These are phyloP conservation scores for Sphenopsis melanotis DNA, from an alignment of 2,797 vertebrate genomes.

Conservation along the genomic window DNA sequence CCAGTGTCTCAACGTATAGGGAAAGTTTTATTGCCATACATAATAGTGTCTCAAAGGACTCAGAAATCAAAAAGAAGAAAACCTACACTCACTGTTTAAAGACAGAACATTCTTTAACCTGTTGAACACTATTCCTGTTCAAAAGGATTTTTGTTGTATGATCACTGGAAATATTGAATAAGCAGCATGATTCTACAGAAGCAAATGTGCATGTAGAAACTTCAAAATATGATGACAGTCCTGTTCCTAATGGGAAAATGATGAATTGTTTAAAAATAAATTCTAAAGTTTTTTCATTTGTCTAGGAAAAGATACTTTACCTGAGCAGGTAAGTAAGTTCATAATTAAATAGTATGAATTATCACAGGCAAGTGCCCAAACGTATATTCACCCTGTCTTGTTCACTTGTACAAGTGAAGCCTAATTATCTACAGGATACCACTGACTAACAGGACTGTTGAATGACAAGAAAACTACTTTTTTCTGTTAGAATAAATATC, in stretches of 20 bases:
- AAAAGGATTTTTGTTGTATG: background rate
- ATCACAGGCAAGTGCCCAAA: background rate
- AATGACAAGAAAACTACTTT: background rate
- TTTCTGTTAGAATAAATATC: background rate
- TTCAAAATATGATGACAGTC: background rate
- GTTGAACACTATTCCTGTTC: background rate
- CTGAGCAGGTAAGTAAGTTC: background rate
- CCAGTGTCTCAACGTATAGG: background rate
- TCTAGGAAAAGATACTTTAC: background rate
- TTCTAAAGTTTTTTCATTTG: background rate
- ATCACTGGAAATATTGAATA: background rate
- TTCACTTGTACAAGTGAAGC: background rate
- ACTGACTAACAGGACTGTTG: background rate
- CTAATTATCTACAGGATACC: background rate
- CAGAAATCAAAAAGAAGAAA: background rate
- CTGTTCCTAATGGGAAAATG: background rate
- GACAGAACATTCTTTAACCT: background rate
- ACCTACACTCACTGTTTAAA: background rate
- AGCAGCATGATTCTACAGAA: background rate
- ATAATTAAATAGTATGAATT: background rate
- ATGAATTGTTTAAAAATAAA: background rate
- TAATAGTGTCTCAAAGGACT: background rate
- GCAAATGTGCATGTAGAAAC: background rate
- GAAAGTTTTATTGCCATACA: background rate
- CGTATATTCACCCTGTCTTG: background rate